These are phyloP conservation scores for Neotoma lepida DNA, from an alignment of 2,113 vertebrate species.

Conservation along the genomic window DNA sequence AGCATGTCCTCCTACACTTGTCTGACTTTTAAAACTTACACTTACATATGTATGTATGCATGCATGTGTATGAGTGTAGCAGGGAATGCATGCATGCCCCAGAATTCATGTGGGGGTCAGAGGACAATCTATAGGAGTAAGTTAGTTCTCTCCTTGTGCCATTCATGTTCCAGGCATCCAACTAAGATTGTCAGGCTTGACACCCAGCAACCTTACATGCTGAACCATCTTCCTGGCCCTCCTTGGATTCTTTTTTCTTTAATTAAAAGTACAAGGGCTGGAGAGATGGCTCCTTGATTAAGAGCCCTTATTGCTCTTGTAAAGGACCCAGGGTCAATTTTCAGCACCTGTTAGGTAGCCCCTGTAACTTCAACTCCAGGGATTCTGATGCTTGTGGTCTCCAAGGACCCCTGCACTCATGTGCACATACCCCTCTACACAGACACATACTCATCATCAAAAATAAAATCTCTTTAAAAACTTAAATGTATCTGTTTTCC, in stretches of 20 bases:
- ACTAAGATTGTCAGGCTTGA: background rate
- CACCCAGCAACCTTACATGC: background rate
- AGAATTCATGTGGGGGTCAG: background rate
- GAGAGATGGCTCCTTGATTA: background rate
- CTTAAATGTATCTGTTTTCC: background rate
- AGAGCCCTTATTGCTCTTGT: background rate
- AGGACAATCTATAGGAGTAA: background rate
- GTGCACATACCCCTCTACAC: background rate
- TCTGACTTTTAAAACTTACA: background rate
- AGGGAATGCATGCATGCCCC: no score
- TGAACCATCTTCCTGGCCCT: background rate
- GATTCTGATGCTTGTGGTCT: background rate
- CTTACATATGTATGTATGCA: background rate
- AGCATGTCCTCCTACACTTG: fast-evolving
- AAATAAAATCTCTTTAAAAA: background rate
- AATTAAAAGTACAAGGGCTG: background rate
- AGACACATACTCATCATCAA: background rate
- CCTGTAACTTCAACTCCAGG: background rate
- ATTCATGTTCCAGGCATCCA: background rate
- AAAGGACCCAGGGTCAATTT: background rate
- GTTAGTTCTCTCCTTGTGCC: background rate
- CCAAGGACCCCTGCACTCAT: background rate
- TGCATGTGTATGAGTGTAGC: background rate
- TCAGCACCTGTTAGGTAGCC: background rate
- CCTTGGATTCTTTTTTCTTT: background rate